Evolutionary conservation across 2,888 invertebrate genomes (phyloP), one percentile per base, ranked within the genome.

Genomic region (Drosophila quinaria): DNA sequence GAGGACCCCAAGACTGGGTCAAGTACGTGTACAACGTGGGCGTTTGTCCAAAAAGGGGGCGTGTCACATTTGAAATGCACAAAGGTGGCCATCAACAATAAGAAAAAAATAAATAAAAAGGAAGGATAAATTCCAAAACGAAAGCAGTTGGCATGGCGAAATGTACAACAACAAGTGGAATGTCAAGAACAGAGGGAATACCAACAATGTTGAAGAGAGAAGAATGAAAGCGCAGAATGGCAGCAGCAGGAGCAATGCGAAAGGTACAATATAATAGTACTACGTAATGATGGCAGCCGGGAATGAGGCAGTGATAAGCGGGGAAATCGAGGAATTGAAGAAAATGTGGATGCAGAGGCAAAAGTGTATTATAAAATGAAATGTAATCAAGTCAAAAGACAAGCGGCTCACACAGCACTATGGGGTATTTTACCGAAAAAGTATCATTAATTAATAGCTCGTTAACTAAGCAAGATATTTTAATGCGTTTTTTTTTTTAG

Each of bases 341-440:
- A 13, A 35, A 11, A 15, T 47, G 59, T 41, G 50, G 41, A 33
- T 42, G 42, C 33, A 31, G 17, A 15, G 35, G 19, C 17, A 54
- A 44, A 55, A 59, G 65, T 64, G 55, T 70, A 68, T 83, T 74
- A 75, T 83, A 75, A 78, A 81, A 69, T 62, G 70, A 67, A 81
- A 83, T 74, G 81, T 83, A 81, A 81, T 81, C 84, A 81, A 83
- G 81, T 63, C 79, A 73, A 67, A 76, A 74, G 74, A 69, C 69
- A 73, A 74, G 64, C 73, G 49, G 29, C 58, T 31, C 61, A 66
- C 52, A 54, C n/a, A 51, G 42, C 3, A 22, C 22, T 22, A 22
- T 4, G 22, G 22, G 22, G 22, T 22, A 22, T 22, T 22, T 22
- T 22, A 22, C 22, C 22, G 22, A 22, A 22, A 22, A 22, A 3